These are phyloP conservation scores for Sorex araneus DNA, from an alignment of 2,113 vertebrate species.

Conservation along the genomic window DNA sequence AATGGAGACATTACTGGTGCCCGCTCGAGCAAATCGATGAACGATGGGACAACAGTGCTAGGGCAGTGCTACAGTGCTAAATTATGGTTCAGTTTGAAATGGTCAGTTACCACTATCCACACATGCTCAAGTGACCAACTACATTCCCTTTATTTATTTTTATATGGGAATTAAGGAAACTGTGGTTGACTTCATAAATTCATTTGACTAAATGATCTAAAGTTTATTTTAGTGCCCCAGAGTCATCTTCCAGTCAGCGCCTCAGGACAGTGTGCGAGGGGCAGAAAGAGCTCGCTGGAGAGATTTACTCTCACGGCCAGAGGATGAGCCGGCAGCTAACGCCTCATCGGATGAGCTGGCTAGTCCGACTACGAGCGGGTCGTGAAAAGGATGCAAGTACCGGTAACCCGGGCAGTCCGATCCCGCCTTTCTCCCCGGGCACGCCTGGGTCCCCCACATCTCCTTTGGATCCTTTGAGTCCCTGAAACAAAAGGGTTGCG, in stretches of 20 bases:
- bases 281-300: background rate
- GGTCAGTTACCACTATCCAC: background rate
- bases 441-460: conserved; percentile 95
- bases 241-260: too few species aligned
- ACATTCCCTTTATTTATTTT: conserved; percentile 23
- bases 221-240: background rate
- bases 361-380: conserved; percentile 37
- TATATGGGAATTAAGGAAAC: conserved; percentile 49
- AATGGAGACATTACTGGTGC: too few species aligned
- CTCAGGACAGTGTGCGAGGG: background rate
- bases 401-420: conserved; percentile 95
- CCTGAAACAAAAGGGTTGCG: conserved; percentile 88
- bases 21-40: too few species aligned
- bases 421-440: conserved; percentile 95
- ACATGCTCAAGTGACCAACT: conserved; percentile 6
- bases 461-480: conserved; percentile 97
- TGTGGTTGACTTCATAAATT: conserved; percentile 8
- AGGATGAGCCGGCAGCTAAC: too few species aligned
- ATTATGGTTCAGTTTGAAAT: conserved; percentile 35
- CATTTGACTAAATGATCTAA: conserved; percentile 19
- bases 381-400: conserved; percentile 87
- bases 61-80: too few species aligned
- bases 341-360: background rate
- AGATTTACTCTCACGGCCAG: too few species aligned
- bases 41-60: too few species aligned